These are phyloP conservation scores for Phylloscopus trochilus DNA, from an alignment of 2,113 vertebrate species.

Conservation along the genomic window DNA sequence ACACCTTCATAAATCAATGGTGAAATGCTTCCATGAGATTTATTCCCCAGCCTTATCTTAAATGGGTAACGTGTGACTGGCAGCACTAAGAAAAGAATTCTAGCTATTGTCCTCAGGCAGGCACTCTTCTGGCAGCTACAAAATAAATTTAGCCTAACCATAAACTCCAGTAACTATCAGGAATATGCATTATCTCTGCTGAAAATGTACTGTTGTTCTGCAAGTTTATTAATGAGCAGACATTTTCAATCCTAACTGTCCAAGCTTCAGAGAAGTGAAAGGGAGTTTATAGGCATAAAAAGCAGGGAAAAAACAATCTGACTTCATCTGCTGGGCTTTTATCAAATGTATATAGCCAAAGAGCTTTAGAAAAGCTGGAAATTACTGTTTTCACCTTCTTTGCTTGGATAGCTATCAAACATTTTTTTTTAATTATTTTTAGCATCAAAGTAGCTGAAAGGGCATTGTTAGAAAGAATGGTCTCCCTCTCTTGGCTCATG, in stretches of 20 bases:
- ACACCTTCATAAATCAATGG: neutral
- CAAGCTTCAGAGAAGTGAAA: conserved; percentile 11
- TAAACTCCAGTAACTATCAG: neutral
- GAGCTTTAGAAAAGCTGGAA: conserved; percentile 61
- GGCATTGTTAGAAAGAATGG: conserved; percentile 65
- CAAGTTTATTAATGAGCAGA: neutral
- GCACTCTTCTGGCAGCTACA: neutral
- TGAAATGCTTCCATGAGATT: neutral
- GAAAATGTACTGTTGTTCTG: neutral
- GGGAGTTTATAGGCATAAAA: neutral
- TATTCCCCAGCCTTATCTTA: neutral
- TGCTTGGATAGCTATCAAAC: conserved; percentile 62
- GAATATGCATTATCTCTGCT: neutral
- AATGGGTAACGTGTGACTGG: neutral
- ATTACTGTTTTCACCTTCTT: conserved; percentile 68
- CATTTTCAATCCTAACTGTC: neutral
- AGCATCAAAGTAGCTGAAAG: conserved; percentile 66
- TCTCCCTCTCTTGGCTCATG: conserved; percentile 23
- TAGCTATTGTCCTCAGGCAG: neutral
- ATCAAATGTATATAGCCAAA: conserved; percentile 13
- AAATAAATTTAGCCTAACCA: neutral
- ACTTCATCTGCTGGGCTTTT: neutral
- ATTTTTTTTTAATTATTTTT: conserved; percentile 69
- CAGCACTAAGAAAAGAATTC: neutral
- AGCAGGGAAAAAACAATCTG: conserved; percentile 15